Evolutionary conservation across 2,888 invertebrate species (phyloP), one percentile per base, ranked within the genome.

Genomic region (Muschampia staudingeri): DNA sequence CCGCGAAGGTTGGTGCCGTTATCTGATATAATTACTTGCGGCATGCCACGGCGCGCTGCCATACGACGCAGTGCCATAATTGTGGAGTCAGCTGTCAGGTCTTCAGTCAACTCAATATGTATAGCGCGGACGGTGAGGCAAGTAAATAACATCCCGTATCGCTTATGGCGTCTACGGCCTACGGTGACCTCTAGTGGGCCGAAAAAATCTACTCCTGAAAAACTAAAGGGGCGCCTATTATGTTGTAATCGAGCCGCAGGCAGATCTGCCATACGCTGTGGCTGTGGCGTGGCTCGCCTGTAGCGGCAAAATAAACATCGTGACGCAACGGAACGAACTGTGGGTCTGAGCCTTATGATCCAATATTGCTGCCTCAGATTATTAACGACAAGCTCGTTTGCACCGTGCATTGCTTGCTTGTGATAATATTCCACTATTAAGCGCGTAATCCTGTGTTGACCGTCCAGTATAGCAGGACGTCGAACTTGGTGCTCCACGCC

Each of bases 341-440:
- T 61, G 25, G 61, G 61, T 61, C 61, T 61, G 12, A 61, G 61
- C 12, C 25, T 61, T 30, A 61, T 25, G 0, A 61, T 61, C 61
- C 61, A 61, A 12, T 61, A 61, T 19, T 61, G 61, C 12, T 61
- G 61, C 30, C 61, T 61, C 3, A 61, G 12, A 61, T 61, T 61
- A 61, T 61, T 61, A 25, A 61, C 61, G 61, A 61, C 61, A 61
- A 61, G 61, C 61, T 61, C 61, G 61, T 61, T 61, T 61, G 61
- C 61, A 25, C 61, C 61, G 19, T 61, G 9, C 85, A 77, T 61
- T 12, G 61, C 61, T 25, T 61, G 61, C 25, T 25, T 61, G 61
- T 61, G 61, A 12, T 61, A 25, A 30, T 61, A 61, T 12, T 61
- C 61, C 2, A 61, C 61, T 25, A 61, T 19, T 12, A 61, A 25